Percentiles rank a stretch among this genome's conserved stretches.
Conservation (phyloP, 1,140 invertebrate species). For the Wiebesia pumilae region DNA sequence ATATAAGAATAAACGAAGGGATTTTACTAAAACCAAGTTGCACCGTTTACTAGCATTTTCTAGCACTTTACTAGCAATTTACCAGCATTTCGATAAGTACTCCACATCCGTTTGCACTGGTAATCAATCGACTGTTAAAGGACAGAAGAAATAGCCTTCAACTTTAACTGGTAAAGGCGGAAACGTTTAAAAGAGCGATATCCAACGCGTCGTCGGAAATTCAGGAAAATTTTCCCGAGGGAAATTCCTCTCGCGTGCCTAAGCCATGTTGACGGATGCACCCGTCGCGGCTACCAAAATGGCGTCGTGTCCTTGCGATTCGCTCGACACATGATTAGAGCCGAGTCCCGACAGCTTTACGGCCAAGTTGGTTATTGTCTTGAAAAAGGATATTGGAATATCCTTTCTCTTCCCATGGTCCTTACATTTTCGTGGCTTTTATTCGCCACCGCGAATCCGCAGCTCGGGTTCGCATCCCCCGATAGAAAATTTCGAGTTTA, state of each 20-base stretch:
- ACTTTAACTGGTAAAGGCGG: too few species aligned
- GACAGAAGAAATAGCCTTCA: too few species aligned
- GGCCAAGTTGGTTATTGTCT: conserved; percentile 62
- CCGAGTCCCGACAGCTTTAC: conserved; percentile 61
- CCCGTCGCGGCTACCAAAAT: conserved; percentile 11
- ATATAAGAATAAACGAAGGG: too few species aligned
- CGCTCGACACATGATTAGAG: conserved; percentile 44
- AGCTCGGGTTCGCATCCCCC: too few species aligned
- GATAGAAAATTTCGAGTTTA: too few species aligned
- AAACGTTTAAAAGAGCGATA: too few species aligned
- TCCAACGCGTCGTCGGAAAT: neutral
- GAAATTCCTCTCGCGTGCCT: neutral
- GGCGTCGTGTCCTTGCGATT: conserved; percentile 6
- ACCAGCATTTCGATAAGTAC: too few species aligned
- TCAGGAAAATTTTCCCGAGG: neutral
- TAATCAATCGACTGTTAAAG: too few species aligned
- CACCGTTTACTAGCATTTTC: too few species aligned
- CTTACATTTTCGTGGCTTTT: neutral
- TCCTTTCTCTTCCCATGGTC: neutral
- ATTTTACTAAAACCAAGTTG: too few species aligned
- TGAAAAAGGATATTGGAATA: conserved; percentile 56
- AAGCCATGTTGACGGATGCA: neutral
- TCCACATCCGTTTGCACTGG: too few species aligned
- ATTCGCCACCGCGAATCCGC: neutral
- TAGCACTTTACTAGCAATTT: too few species aligned